phyloP scores from a whole-genome alignment of 2,888 invertebrate genomes.

The Brachyopa scutellaris region DNA sequence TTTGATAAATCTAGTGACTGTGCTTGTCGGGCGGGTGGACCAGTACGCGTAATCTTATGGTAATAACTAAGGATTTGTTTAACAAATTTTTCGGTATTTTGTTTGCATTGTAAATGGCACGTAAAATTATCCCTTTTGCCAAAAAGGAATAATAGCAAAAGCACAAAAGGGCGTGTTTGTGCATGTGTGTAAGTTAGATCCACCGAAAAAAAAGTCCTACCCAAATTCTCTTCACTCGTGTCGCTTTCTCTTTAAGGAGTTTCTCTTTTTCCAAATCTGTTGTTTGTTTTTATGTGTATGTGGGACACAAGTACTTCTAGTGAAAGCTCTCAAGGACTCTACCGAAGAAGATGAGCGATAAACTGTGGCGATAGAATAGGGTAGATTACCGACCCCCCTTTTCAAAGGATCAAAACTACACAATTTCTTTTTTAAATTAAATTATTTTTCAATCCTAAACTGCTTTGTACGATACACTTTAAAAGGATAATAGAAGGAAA shows the following conservation, averaged over 20 bases:
- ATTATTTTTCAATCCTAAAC: conserved; percentile 31
- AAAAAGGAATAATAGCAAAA: conserved; percentile 52
- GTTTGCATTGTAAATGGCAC: conserved; percentile 54
- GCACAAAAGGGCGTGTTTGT: conserved; percentile 70
- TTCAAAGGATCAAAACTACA: conserved; percentile 23
- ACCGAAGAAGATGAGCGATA: conserved; percentile 20
- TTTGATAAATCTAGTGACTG: neutral
- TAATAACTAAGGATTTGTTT: neutral
- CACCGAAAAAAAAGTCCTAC: conserved; percentile 6
- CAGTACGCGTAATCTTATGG: neutral
- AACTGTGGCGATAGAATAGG: conserved; percentile 4
- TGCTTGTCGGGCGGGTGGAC: neutral
- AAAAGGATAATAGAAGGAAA: conserved; percentile 15
- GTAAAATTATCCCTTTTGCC: conserved; percentile 46
- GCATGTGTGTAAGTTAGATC: conserved; percentile 59
- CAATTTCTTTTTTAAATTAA: conserved; percentile 18
- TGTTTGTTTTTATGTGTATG: neutral
- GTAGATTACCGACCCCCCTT: neutral
- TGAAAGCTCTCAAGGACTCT: conserved; percentile 60
- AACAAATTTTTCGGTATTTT: conserved; percentile 25
- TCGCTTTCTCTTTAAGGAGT: conserved; percentile 44
- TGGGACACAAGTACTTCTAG: neutral
- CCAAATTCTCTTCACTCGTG: conserved; percentile 28
- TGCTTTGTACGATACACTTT: conserved; percentile 15
- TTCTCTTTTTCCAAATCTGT: conserved; percentile 25